Evolutionary conservation across 2,113 vertebrate species (phyloP).

Genomic region (Pseudorasbora parva): DNA sequence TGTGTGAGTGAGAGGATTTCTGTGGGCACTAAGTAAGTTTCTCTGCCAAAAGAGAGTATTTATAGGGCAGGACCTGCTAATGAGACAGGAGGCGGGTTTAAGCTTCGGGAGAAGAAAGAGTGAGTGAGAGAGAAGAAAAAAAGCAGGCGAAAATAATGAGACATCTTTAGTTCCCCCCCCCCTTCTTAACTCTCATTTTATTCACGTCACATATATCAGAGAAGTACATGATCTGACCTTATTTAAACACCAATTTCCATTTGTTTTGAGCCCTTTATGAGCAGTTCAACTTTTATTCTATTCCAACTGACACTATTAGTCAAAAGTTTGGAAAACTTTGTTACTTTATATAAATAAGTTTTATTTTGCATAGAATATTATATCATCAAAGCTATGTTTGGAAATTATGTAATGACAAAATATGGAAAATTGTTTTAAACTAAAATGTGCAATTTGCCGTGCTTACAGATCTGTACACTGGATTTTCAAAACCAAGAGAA

Average conservation of each 20-base stretch:
- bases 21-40: constrained; percentile 61
- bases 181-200: constrained; percentile 24
- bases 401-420: not conserved
- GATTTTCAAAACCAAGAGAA: not conserved
- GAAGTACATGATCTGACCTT: not conserved
- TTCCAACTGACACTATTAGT: not conserved
- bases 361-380: not conserved
- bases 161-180: constrained; percentile 65
- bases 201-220: constrained; percentile 41
- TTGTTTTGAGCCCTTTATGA: not conserved
- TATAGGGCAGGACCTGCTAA: constrained; percentile 75
- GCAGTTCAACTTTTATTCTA: not conserved
- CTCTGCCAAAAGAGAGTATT: constrained; percentile 67
- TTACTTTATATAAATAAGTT: not conserved
- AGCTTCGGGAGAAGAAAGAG: constrained; percentile 64
- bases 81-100: constrained; percentile 69
- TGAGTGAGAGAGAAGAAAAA: constrained; percentile 66
- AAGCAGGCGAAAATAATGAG: constrained; percentile 75
- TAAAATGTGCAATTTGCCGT: not conserved
- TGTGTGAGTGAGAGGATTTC: constrained; percentile 32
- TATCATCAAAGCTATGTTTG: not conserved
- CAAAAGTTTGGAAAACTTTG: not conserved
- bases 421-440: too few relatives aligned
- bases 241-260: not conserved
- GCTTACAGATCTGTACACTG: not conserved